These are phyloP conservation scores for Aquatica leii DNA, from an alignment of 2,888 invertebrate species.

Conservation along the genomic window DNA sequence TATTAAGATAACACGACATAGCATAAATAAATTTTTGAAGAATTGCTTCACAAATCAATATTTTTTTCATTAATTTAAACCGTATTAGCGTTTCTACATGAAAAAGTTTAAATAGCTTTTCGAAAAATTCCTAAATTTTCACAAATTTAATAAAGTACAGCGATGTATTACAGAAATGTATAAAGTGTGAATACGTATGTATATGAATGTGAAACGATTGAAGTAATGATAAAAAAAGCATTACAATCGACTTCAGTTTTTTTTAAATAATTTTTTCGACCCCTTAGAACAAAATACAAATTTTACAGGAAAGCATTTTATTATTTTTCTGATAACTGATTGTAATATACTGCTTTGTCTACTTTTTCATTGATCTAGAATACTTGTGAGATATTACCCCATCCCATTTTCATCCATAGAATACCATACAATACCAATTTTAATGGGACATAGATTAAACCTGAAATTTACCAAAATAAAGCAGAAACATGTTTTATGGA, in stretches of 20 bases:
- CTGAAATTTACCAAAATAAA: too few relatives aligned
- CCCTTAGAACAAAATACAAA: not conserved
- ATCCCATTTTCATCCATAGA: too few relatives aligned
- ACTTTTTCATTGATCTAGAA: too few relatives aligned
- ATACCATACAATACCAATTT: too few relatives aligned
- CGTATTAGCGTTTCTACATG: not conserved
- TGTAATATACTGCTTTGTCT: too few relatives aligned
- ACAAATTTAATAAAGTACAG: constrained; percentile 1
- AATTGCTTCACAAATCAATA: not conserved
- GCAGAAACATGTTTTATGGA: too few relatives aligned
- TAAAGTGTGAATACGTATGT: constrained; percentile 10
- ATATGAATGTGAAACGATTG: constrained; percentile 4
- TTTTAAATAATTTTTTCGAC: not conserved
- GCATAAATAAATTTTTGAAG: constrained; percentile 2
- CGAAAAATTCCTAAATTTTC: not conserved
- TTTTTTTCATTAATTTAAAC: not conserved
- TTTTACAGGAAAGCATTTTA: not conserved
- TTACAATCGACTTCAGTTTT: constrained; percentile 12
- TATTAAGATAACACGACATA: constrained; percentile 1
- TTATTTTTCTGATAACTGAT: too few relatives aligned
- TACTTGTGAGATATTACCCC: too few relatives aligned
- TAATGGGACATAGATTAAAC: too few relatives aligned
- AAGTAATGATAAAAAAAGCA: not conserved
- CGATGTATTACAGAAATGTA: constrained; percentile 4
- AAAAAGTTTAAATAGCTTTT: not conserved